Evolutionary conservation across 2,888 invertebrate genomes (phyloP), one percentile per base, ranked within the genome.

Genomic region (Drosophila crucigera): DNA sequence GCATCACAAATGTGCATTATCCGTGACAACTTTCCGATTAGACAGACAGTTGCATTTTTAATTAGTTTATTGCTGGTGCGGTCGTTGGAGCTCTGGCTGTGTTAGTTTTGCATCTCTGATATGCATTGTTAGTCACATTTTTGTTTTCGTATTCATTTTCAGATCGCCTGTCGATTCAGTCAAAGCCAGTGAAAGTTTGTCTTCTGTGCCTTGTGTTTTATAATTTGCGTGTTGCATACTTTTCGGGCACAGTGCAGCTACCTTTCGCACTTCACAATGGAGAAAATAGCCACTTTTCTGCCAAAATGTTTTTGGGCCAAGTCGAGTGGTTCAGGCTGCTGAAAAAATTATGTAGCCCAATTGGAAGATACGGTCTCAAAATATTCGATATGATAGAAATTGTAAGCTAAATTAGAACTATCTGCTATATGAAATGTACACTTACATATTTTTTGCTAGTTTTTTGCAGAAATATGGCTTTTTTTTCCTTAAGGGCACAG

Each of bases 191-290:
- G 80, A 89, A 89, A 89, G 83, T 89, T 87, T 85, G 80, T 84
- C 85, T 89, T 88, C 75, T 82, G 78, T 82, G 83, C 83, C 78
- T 83, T 83, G 75, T 75, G 74, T 71, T 89, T 82, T 76, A 89
- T 89, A 89, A 89, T 89, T 89, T 89, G 82, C 70, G 78, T 85
- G 82, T 78, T 89, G 80, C 84, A 80, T 80, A 68, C 67, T 83
- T 72, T 78, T 78, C 54, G 73, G 68, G 64, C 60, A 52, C 63
- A 62, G 33, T 64, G 55, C 66, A 43, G 54, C 43, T 37, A 41
- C 43, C 16, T 9, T 43, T 58, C 22, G 31, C 31, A 43, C 22
- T 31, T 22, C 6, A 58, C 58, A 16, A 16, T 58, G 31, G 58
- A 31, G 11, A 16, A 16, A 58, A 31, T 19, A 4, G 19, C 6